These are phyloP conservation scores for Drosophila tsacasi DNA, from an alignment of 1,140 invertebrate species.

Conservation along the genomic window DNA sequence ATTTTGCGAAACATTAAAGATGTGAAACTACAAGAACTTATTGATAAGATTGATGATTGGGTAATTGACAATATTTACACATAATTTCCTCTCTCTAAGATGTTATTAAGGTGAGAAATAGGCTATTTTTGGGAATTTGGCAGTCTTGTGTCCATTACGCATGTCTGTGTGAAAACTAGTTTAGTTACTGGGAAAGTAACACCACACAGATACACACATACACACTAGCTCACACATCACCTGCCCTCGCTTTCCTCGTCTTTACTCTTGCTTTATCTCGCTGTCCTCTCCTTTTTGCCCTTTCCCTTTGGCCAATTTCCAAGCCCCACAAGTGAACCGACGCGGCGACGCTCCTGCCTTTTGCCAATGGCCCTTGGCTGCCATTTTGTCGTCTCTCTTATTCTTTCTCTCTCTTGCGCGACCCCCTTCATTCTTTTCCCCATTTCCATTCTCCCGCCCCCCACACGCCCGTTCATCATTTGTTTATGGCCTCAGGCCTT, in stretches of 20 bases:
- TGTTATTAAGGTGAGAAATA: background rate
- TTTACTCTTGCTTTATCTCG: conserved; percentile 35
- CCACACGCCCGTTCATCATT: conserved; percentile 28
- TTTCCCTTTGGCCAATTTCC: conserved; percentile 54
- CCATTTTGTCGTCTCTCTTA: conserved; percentile 51
- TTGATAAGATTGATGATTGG: background rate
- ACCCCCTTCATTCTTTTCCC: conserved; percentile 1
- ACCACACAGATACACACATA: conserved; percentile 17
- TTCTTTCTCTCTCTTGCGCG: background rate
- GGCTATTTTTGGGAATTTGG: background rate
- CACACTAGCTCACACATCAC: conserved; percentile 23
- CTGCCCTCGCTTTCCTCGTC: conserved; percentile 27
- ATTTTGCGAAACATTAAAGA: background rate
- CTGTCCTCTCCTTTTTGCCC: conserved; percentile 2
- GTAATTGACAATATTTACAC: no score
- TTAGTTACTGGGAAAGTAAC: conserved; percentile 47
- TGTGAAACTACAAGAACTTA: background rate
- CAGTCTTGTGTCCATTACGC: background rate
- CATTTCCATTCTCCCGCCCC: background rate
- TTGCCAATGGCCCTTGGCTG: conserved; percentile 46
- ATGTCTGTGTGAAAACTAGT: conserved; percentile 40
- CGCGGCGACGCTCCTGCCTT: conserved; percentile 23
- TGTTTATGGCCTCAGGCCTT: conserved; percentile 51
- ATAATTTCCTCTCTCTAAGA: no score
- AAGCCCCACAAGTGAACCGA: conserved; percentile 63